Evolutionary conservation across 2,888 invertebrate species (phyloP).

Genomic region (Trichogramma evanescens): DNA sequence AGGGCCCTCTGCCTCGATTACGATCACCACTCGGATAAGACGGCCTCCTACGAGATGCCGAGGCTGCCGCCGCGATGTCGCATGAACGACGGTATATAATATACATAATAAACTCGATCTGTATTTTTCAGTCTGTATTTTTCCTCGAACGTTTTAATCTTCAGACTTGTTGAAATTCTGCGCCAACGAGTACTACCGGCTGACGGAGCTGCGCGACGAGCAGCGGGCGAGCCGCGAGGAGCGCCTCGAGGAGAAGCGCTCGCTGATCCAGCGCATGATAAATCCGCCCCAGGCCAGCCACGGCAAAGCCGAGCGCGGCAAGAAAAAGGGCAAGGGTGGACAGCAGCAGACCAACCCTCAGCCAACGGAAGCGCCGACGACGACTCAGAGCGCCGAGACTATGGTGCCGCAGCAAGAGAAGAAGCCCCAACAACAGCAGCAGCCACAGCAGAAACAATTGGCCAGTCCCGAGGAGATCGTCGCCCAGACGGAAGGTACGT

Average conservation of each 20-base stretch:
- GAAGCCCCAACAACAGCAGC: conserved; percentile 45
- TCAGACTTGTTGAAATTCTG: conserved; percentile 51
- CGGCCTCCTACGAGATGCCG: conserved; percentile 41
- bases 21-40: conserved; percentile 56
- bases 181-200: conserved; percentile 46
- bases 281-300: conserved; percentile 34
- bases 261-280: conserved; percentile 46
- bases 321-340: conserved; percentile 23
- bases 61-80: conserved; percentile 36
- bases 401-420: conserved; percentile 23
- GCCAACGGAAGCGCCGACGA: conserved; percentile 5
- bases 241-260: conserved; percentile 48
- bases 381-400: conserved; percentile 4
- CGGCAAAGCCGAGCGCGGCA: neutral
- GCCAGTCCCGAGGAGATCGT: conserved; percentile 37
- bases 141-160: neutral
- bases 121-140: too few relatives aligned
- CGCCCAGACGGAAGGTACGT: conserved; percentile 32
- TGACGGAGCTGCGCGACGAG: conserved; percentile 46
- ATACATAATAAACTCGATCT: too few relatives aligned
- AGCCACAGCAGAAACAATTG: conserved; percentile 46
- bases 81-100: conserved; percentile 23
- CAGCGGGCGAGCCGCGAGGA: conserved; percentile 47
- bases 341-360: conserved; percentile 10
- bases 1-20: conserved; percentile 54